These are phyloP conservation scores for Corythaixoides concolor DNA, from an alignment of 2,113 vertebrate species.

Conservation along the genomic window DNA sequence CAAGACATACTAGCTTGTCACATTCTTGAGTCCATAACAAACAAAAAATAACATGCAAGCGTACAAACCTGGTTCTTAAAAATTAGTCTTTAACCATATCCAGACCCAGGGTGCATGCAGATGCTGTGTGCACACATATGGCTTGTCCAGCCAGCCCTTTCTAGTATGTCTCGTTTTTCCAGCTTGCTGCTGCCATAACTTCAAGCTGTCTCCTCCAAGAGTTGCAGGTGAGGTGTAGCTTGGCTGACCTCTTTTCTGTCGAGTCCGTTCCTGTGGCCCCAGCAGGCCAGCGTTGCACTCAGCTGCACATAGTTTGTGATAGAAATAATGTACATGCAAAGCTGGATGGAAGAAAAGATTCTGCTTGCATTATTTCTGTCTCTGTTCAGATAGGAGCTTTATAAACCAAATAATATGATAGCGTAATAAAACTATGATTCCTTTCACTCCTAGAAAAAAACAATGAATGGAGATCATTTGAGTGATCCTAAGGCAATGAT, in stretches of 20 bases:
- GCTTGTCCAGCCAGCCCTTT: slow-evolving; percentile 1
- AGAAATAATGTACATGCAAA: neutral
- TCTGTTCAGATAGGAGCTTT: neutral
- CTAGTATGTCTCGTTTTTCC: neutral
- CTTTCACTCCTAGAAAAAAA: neutral
- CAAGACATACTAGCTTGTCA: neutral
- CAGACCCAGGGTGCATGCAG: neutral
- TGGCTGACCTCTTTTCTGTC: slow-evolving; percentile 32
- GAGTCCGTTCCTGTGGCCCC: neutral
- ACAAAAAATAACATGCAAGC: neutral
- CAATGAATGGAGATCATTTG: neutral
- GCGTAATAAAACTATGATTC: neutral
- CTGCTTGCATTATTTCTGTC: neutral
- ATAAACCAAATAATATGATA: neutral
- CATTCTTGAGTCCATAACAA: neutral
- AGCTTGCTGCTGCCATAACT: neutral
- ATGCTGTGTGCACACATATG: neutral
- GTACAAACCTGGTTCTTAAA: neutral
- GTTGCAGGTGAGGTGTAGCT: slow-evolving; percentile 49
- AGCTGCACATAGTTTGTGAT: neutral
- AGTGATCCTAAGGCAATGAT: neutral
- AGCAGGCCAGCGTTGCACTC: neutral
- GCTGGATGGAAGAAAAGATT: neutral
- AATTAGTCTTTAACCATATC: neutral
- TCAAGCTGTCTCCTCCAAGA: slow-evolving; percentile 28